Conservation (phyloP, 2,797 vertebrate species). For the Aeoliscus strigatus region DNA sequence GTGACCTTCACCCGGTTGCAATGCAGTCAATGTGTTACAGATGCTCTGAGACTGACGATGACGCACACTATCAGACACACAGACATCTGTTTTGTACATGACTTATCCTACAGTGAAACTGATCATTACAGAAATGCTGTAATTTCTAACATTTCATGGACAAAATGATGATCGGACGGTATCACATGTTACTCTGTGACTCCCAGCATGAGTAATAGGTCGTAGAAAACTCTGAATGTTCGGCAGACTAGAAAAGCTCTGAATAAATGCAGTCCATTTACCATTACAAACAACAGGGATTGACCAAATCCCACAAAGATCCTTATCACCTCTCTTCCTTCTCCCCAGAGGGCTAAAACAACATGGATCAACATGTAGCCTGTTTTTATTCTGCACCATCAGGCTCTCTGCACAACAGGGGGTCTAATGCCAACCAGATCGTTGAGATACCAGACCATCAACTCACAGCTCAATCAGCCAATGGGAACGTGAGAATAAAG, state of each 20-base stretch:
- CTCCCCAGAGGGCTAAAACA: conserved; percentile 69
- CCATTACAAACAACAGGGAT: conserved; percentile 41
- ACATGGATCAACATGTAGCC: conserved; percentile 62
- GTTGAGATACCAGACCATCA: conserved; percentile 40
- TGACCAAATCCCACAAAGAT: conserved; percentile 57
- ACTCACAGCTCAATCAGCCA: conserved; percentile 23
- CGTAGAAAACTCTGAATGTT: not conserved
- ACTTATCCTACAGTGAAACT: too few relatives aligned
- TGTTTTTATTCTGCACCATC: conserved; percentile 46
- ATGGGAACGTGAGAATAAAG: conserved; percentile 25
- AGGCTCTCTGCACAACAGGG: conserved; percentile 43
- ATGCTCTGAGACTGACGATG: too few relatives aligned
- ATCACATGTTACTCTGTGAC: too few relatives aligned
- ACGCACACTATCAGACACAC: too few relatives aligned
- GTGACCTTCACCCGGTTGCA: too few relatives aligned
- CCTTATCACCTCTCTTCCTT: conserved; percentile 60
- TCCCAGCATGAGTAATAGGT: too few relatives aligned
- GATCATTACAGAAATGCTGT: too few relatives aligned
- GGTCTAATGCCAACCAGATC: conserved; percentile 54
- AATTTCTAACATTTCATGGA: too few relatives aligned
- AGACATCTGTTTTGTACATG: too few relatives aligned
- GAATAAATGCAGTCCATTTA: conserved; percentile 1
- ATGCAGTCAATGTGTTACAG: too few relatives aligned
- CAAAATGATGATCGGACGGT: too few relatives aligned
- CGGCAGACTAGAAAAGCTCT: not conserved